These are phyloP conservation scores for Lithophane ornitopus DNA, from an alignment of 2,888 invertebrate species.

Conservation along the genomic window DNA sequence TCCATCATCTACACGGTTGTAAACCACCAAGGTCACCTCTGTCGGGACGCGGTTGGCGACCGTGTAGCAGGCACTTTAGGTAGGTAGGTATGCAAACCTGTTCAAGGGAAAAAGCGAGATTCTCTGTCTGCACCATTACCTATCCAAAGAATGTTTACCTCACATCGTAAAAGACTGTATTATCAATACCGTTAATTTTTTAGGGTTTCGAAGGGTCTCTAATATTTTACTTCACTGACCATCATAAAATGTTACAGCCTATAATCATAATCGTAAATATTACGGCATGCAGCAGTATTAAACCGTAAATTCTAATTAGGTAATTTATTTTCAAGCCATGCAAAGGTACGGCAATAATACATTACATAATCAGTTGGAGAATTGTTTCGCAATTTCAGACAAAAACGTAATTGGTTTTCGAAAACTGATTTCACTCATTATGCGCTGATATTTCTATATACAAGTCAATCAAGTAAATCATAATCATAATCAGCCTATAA, in stretches of 20 bases:
- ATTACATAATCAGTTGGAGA: too few relatives aligned
- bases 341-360: not conserved
- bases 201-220: not conserved
- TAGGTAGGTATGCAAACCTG: too few relatives aligned
- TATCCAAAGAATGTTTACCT: not conserved
- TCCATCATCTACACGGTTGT: too few relatives aligned
- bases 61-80: too few relatives aligned
- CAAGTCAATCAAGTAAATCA: not conserved
- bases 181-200: not conserved
- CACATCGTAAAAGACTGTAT: not conserved
- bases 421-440: too few relatives aligned
- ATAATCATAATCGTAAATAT: not conserved
- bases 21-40: too few relatives aligned
- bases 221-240: not conserved
- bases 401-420: not conserved
- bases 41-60: too few relatives aligned
- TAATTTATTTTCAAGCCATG: not conserved
- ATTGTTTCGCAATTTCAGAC: too few relatives aligned
- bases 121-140: too few relatives aligned
- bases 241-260: not conserved
- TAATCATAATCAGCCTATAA: too few relatives aligned
- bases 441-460: not conserved
- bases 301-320: too few relatives aligned
- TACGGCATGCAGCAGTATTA: not conserved
- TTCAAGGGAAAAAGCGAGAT: too few relatives aligned